These are phyloP conservation scores for Caenorhabditis sinica DNA, from an alignment of 2,888 invertebrate genomes.

Conservation along the genomic window DNA sequence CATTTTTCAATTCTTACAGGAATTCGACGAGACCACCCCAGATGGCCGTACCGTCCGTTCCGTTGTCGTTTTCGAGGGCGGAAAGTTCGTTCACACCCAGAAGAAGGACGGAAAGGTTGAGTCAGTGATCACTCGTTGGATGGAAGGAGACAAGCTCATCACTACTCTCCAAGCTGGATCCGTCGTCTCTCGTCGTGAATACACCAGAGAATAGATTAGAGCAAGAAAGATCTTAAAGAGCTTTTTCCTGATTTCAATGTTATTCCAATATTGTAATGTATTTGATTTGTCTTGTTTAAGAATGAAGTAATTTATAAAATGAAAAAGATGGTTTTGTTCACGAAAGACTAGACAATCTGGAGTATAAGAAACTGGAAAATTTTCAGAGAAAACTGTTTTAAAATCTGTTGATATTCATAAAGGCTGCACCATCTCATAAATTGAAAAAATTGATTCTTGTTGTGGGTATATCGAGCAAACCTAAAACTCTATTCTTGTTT, in stretches of 20 bases:
- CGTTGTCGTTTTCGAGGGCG: slow-evolving; percentile 67
- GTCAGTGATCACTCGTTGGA: slow-evolving; percentile 71
- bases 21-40: slow-evolving; percentile 77
- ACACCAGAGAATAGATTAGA: slow-evolving; percentile 65
- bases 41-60: slow-evolving; percentile 76
- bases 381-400: too few relatives aligned
- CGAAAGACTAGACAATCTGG: too few relatives aligned
- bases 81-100: slow-evolving; percentile 75
- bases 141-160: slow-evolving; percentile 73
- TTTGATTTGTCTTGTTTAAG: not conserved
- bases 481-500: too few relatives aligned
- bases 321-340: not conserved
- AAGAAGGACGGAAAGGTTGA: slow-evolving; percentile 72
- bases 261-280: not conserved
- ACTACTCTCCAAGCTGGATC: slow-evolving; percentile 69
- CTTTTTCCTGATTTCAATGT: not conserved
- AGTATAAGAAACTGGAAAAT: too few relatives aligned
- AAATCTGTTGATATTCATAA: too few relatives aligned
- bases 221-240: too few relatives aligned
- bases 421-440: too few relatives aligned
- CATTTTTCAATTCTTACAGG: slow-evolving; percentile 61
- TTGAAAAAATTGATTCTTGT: too few relatives aligned
- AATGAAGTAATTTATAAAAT: slow-evolving; percentile 2
- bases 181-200: slow-evolving; percentile 71
- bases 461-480: too few relatives aligned